phyloP scores from a whole-genome alignment of 1,140 invertebrate species.

The Luehdorfia chinensis region DNA sequence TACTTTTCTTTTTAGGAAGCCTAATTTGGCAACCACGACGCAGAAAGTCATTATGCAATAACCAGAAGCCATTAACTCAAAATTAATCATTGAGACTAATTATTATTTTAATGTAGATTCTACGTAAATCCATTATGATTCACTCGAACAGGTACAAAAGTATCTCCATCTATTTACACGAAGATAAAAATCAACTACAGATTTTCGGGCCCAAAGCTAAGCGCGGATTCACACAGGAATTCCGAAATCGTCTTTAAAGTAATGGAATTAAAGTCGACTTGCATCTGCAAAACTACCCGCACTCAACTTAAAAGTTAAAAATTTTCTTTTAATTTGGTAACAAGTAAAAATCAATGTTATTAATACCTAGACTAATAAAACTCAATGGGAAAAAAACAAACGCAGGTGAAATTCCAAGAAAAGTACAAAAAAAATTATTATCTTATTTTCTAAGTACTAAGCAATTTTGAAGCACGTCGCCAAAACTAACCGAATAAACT shows the following conservation, averaged over 20 bases:
- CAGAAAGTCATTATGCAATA: no score
- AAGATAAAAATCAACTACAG: slow-evolving; percentile 30
- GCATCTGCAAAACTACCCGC: slow-evolving; percentile 1
- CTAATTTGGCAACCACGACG: no score
- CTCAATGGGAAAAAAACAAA: neutral
- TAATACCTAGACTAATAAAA: slow-evolving; percentile 14
- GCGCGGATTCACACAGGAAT: slow-evolving; percentile 13
- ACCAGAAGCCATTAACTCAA: no score
- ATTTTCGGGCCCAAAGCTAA: slow-evolving; percentile 14
- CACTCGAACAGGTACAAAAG: slow-evolving; percentile 68
- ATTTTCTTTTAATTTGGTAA: slow-evolving; percentile 18
- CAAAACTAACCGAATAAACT: slow-evolving; percentile 19
- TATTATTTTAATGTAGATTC: no score
- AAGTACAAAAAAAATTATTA: slow-evolving; percentile 6
- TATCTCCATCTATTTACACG: slow-evolving; percentile 60
- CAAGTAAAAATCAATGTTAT: slow-evolving; percentile 16
- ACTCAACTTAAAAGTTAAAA: neutral
- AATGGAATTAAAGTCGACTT: slow-evolving; percentile 8
- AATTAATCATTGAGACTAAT: no score
- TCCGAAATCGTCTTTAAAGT: slow-evolving; percentile 7
- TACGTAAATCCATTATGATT: slow-evolving; percentile 39
- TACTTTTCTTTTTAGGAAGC: no score
- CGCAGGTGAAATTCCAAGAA: neutral
- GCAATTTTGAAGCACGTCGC: slow-evolving; percentile 37
- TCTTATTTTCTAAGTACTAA: slow-evolving; percentile 50